These are phyloP conservation scores for Tubulanus polymorphus DNA, from an alignment of 2,888 invertebrate species.

Conservation along the genomic window DNA sequence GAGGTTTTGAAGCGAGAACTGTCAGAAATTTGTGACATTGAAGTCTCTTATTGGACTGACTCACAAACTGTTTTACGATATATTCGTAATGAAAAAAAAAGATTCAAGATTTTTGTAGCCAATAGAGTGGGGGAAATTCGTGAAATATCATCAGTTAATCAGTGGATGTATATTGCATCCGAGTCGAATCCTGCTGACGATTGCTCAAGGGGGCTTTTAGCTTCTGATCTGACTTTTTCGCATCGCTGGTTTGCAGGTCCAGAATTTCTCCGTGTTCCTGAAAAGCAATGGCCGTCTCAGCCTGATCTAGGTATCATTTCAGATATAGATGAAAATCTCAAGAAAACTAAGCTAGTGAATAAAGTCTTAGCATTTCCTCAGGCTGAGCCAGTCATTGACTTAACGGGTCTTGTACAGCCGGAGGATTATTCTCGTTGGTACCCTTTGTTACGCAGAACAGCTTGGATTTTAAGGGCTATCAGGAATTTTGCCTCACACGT, in stretches of 20 bases:
- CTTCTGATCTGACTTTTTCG: neutral
- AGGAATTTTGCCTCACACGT: neutral
- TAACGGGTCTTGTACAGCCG: neutral
- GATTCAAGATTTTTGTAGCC: slow-evolving; percentile 2
- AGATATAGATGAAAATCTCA: too few relatives aligned
- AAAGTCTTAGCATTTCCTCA: too few relatives aligned
- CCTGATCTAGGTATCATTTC: too few relatives aligned
- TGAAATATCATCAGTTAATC: neutral
- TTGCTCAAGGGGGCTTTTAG: neutral
- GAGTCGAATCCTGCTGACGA: neutral
- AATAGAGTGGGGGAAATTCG: slow-evolving; percentile 1
- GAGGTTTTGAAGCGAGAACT: neutral
- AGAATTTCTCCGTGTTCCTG: neutral
- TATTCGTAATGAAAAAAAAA: neutral
- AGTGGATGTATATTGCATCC: neutral
- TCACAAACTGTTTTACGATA: neutral
- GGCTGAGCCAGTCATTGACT: neutral
- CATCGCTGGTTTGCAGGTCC: neutral
- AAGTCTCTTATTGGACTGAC: slow-evolving; percentile 1
- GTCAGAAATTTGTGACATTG: neutral
- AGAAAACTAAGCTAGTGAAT: too few relatives aligned
- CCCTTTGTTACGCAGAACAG: neutral
- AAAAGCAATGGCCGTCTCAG: neutral
- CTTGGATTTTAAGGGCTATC: neutral
- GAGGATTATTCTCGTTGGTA: neutral